Conservation (phyloP, 2,113 vertebrate species). For the Mustela lutreola region DNA sequence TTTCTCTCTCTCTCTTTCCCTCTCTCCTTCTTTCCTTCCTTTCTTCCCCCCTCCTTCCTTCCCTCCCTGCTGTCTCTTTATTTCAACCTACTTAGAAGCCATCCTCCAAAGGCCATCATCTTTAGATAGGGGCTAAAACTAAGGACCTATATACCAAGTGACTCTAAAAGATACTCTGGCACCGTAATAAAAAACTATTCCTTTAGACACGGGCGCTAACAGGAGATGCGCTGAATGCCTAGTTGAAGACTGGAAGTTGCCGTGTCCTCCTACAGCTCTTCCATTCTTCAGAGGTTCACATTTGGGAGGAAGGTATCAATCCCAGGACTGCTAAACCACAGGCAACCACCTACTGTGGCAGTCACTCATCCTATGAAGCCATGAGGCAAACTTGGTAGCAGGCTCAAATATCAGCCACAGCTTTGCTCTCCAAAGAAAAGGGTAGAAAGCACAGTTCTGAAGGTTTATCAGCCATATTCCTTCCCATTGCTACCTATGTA, state of each 20-base stretch:
- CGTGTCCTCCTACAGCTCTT: background rate
- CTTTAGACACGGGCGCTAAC: background rate
- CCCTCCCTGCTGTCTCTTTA: background rate
- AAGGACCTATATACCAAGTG: background rate
- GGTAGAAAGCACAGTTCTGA: background rate
- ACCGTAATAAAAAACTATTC: background rate
- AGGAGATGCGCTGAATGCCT: background rate
- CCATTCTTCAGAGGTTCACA: background rate
- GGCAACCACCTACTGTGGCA: background rate
- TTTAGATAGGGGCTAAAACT: background rate
- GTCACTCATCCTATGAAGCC: background rate
- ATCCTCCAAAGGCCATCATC: background rate
- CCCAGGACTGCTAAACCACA: background rate
- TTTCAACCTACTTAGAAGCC: background rate
- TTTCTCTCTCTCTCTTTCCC: background rate
- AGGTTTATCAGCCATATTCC: slow-evolving; percentile 62
- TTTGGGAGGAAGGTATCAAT: background rate
- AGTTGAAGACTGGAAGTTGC: background rate
- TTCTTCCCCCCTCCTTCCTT: rapidly evolving
- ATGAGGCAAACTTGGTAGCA: background rate
- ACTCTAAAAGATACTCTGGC: background rate
- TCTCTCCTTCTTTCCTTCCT: background rate
- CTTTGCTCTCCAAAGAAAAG: background rate
- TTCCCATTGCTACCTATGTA: background rate
- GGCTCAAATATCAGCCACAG: background rate